These are phyloP conservation scores for Enteromius viviparus DNA, from an alignment of 2,797 vertebrate genomes.

Conservation along the genomic window DNA sequence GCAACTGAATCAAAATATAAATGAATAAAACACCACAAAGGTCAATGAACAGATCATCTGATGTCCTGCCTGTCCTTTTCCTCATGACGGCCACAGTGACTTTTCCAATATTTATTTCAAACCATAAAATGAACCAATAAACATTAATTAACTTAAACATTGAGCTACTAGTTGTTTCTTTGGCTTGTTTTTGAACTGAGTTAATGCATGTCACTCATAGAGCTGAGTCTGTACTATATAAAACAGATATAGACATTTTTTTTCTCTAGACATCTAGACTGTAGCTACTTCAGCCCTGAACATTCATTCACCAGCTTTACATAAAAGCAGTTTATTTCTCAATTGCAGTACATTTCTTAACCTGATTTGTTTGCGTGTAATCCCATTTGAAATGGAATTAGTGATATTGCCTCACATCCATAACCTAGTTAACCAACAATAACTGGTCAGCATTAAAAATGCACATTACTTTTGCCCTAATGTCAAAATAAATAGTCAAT, in stretches of 20 bases:
- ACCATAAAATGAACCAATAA: background rate
- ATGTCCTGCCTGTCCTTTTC: background rate
- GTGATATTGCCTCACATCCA: background rate
- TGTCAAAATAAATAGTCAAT: background rate
- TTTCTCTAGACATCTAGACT: no score
- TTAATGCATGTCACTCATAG: background rate
- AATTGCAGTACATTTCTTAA: background rate
- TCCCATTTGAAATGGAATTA: conserved; percentile 4
- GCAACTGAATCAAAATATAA: conserved; percentile 6
- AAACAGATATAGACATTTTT: background rate
- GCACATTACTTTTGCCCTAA: background rate
- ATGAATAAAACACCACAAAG: background rate
- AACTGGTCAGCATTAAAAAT: conserved; percentile 4
- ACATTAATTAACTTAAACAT: background rate
- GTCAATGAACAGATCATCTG: background rate
- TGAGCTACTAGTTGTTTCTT: background rate
- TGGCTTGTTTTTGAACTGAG: background rate
- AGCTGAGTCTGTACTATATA: background rate
- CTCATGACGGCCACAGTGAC: background rate
- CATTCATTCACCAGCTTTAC: background rate
- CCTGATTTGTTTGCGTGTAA: background rate
- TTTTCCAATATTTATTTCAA: background rate
- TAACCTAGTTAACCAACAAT: background rate
- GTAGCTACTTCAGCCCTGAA: background rate
- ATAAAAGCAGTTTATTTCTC: background rate